These are phyloP conservation scores for Platypus cylindrus DNA, from an alignment of 2,888 invertebrate species.

Conservation along the genomic window DNA sequence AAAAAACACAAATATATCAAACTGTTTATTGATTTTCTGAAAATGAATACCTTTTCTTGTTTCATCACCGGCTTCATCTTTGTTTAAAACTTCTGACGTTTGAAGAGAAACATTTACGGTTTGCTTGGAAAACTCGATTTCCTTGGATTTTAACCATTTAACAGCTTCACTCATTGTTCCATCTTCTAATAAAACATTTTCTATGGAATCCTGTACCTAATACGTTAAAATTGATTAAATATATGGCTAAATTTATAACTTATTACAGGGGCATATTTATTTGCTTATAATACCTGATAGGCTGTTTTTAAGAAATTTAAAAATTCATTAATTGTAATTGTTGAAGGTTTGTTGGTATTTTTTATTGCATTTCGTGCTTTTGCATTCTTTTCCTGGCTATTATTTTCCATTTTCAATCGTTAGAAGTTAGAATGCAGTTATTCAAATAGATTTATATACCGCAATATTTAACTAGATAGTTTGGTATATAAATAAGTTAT, in stretches of 20 bases:
- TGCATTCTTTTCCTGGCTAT: too few relatives aligned
- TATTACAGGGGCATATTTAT: not conserved
- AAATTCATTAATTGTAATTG: slow-evolving; percentile 57
- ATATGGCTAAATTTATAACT: slow-evolving; percentile 4
- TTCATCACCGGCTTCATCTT: slow-evolving; percentile 16
- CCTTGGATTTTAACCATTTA: slow-evolving; percentile 38
- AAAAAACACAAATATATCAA: too few relatives aligned
- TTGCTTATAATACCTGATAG: slow-evolving; percentile 42
- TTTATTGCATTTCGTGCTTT: too few relatives aligned
- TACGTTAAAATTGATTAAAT: slow-evolving; percentile 5
- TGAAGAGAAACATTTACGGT: slow-evolving; percentile 23
- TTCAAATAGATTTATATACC: too few relatives aligned
- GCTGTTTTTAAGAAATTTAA: slow-evolving; percentile 62
- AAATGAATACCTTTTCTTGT: slow-evolving; percentile 15
- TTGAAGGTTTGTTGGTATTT: slow-evolving; percentile 34
- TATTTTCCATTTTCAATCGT: too few relatives aligned
- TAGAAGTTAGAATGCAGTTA: too few relatives aligned
- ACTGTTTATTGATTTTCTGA: too few relatives aligned
- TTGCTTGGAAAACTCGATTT: slow-evolving; percentile 30
- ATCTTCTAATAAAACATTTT: slow-evolving; percentile 35
- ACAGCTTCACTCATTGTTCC: slow-evolving; percentile 36
- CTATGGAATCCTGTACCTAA: slow-evolving; percentile 35
- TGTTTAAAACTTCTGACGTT: slow-evolving; percentile 20
- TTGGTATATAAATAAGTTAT: too few relatives aligned
- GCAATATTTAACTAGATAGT: too few relatives aligned